Evolutionary conservation across 2,888 invertebrate genomes (phyloP).

Genomic region (Ectemnius lituratus): DNA sequence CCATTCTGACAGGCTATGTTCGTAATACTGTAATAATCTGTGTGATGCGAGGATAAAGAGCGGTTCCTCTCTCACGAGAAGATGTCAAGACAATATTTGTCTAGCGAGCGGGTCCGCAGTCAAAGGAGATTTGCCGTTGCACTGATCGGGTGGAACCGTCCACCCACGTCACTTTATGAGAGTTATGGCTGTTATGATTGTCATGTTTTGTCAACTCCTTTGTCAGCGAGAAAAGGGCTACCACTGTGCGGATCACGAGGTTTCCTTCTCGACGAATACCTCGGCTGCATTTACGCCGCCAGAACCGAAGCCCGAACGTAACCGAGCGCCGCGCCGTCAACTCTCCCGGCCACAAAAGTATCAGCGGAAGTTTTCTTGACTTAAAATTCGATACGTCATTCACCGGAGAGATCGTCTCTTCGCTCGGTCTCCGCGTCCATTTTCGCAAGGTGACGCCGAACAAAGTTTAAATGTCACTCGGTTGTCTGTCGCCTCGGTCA

Average conservation of each 20-base stretch:
- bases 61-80: constrained; percentile 30
- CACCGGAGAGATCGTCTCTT: constrained; percentile 25
- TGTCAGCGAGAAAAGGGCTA: constrained; percentile 63
- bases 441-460: constrained; percentile 18
- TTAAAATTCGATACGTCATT: constrained; percentile 69
- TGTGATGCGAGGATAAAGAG: not conserved
- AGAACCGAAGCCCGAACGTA: constrained; percentile 14
- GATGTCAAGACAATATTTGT: constrained; percentile 70
- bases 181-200: constrained; percentile 70
- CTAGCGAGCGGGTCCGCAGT: constrained; percentile 34
- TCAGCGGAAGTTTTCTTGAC: constrained; percentile 62
- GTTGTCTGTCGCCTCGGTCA: not conserved
- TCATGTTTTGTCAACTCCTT: constrained; percentile 76
- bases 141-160: constrained; percentile 38
- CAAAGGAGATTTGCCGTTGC: constrained; percentile 52
- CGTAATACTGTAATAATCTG: constrained; percentile 20
- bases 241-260: constrained; percentile 44
- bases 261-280: constrained; percentile 15
- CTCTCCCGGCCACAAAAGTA: constrained; percentile 62
- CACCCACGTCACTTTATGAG: constrained; percentile 63
- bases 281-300: constrained; percentile 28
- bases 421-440: constrained; percentile 4
- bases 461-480: not conserved
- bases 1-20: too few relatives aligned
- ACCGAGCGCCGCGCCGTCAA: constrained; percentile 49